Evolutionary conservation across 2,888 invertebrate species (phyloP).

Genomic region (Scrobipalpa atriplicella): DNA sequence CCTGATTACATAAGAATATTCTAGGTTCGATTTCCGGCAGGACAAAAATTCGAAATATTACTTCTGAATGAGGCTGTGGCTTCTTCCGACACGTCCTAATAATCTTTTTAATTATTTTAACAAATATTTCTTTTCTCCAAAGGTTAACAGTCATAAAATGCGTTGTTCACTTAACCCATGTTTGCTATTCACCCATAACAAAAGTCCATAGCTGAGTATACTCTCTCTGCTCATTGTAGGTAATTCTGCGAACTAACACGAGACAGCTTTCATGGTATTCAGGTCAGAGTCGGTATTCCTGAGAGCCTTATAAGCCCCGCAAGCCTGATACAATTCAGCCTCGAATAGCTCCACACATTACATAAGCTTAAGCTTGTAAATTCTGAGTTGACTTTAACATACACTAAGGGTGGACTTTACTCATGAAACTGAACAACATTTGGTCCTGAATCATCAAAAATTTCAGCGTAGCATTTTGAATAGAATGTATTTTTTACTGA

Average conservation of each 20-base stretch:
- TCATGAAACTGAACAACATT: not conserved
- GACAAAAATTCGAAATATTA: too few relatives aligned
- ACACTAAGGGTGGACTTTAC: not conserved
- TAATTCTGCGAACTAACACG: conserved; percentile 12
- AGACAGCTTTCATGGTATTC: conserved; percentile 19
- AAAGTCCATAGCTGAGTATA: not conserved
- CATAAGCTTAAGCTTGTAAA: not conserved
- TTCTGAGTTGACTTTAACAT: not conserved
- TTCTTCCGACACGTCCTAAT: too few relatives aligned
- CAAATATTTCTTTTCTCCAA: too few relatives aligned
- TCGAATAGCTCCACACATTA: not conserved
- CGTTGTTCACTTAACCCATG: too few relatives aligned
- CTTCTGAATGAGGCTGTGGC: too few relatives aligned
- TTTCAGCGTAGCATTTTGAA: too few relatives aligned
- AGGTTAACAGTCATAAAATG: too few relatives aligned
- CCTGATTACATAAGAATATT: not conserved
- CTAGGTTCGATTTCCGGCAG: too few relatives aligned
- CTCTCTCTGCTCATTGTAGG: not conserved
- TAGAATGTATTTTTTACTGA: too few relatives aligned
- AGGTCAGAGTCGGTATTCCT: conserved; percentile 21
- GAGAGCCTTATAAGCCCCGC: conserved; percentile 6
- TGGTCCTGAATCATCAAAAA: too few relatives aligned
- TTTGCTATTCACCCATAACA: too few relatives aligned
- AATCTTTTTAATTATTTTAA: too few relatives aligned
- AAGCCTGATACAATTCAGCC: not conserved